Base-by-base conservation (phyloP, 1,140 invertebrate genomes). In the Penaeus chinensis region DNA sequence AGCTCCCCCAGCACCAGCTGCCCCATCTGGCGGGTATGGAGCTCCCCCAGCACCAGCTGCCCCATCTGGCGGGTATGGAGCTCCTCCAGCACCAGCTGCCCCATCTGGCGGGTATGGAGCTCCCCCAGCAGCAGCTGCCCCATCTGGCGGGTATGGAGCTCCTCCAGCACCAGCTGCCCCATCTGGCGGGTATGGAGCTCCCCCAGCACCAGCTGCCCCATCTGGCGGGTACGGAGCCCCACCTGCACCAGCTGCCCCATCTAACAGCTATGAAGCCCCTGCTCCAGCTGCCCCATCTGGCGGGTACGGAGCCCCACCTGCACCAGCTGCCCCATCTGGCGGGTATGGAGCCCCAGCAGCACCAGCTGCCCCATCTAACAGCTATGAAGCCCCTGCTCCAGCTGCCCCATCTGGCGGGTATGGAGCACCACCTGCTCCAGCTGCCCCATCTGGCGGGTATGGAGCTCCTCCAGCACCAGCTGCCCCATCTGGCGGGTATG, bases 301-400 rank as follows among this genome's bases (percentile, higher is more conserved):
- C 16, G n/a, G 22, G 19, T 71, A 71, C 8, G 32, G 0, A 19
- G 66, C 66, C 3, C 66, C 66, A 22, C 20, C 10, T 24, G 37
- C 37, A 37, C 37, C 37, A 37, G 37, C 37, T 37, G 66, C 16
- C n/a, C 66, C 66, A 71, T 71, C 66, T 71, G 66, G 22, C 8
- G 32, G 19, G 19, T 71, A 71, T n/a, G 66, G 32, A 27, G 66
- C 66, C 16, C 66, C 66, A 16, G 16, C 66, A 22, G 66, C 32
- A 71, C 66, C 66, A 71, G 32, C 19, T 71, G 66, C 11, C n/a
- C 22, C 66, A 4, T 71, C 66, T 22, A n/a, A 1, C n/a, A n/a
- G 66, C 22, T 71, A 71, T 71, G 66, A n/a, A 71, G 66, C n/a
- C n/a, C n/a, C n/a, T 13, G 32, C 66, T 22, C 66, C 66, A 71